Evolutionary conservation across 2,888 invertebrate genomes (phyloP), one percentile per base, ranked within the genome.

Genomic region (Bombylius major): DNA sequence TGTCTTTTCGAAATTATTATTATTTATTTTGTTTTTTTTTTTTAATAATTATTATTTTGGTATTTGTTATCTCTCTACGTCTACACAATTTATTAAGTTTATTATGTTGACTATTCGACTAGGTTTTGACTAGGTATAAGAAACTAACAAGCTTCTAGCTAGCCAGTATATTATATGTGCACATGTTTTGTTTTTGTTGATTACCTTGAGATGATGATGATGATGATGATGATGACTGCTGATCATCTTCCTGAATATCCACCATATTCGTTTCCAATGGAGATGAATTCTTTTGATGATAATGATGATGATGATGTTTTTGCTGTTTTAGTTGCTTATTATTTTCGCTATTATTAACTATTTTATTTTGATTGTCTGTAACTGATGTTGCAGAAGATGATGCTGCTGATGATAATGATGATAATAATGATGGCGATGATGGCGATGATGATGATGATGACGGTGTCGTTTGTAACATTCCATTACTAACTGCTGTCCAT

Each of bases 401-500:
- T 42, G 11, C 1, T 42, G 11, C 8, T 11, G 6, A 11, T 11
- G 11, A 42, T 42, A 6, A 42, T 42, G 3, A 5, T 11, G 39
- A 42, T 11, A 6, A 42, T 42, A 11, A 11, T 11, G 3, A 42
- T 11, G 11, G 5, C 5, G 11, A 5, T 3, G 11, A 42, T 42
- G 39, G 5, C 3, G 39, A 5, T 5, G 39, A 42, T 42, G 12
- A 11, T 11, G 39, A 42, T 42, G 39, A 42, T 42, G 39, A 11
- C 11, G 39, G 12, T 42, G 8, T 42, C 39, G 39, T 42, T 42
- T 11, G 39, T 47, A 59, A 55, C 50, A 57, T 56, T 32, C 56
- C 60, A 57, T 59, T 58, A 45, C 54, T 57, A n/a, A 57, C 36
- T 7, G 58, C 58, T 51, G 60, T 53, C 60, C 60, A 56, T 39